A percentile compares a stretch with the other conserved stretches of the same genome.
Evolutionary conservation across 2,888 invertebrate species (phyloP).

Genomic region (Pachycephus smyrnensis): DNA sequence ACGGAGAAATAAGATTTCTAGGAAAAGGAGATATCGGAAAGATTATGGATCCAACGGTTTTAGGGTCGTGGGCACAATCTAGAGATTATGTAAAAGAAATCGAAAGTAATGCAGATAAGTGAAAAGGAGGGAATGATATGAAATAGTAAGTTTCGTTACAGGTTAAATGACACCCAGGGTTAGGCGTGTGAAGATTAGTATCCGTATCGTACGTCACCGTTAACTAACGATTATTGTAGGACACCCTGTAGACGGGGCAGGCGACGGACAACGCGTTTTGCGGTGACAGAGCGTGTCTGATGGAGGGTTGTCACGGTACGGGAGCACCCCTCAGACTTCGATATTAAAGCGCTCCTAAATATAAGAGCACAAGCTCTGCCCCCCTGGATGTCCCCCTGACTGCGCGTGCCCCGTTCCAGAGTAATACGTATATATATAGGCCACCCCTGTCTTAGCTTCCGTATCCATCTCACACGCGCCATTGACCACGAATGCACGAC

Average conservation of each 20-base stretch:
- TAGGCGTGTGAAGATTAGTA: neutral
- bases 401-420: conserved; percentile 13
- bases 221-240: conserved; percentile 13
- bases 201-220: neutral
- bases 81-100: neutral
- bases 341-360: conserved; percentile 63
- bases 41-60: neutral
- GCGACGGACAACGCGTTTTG: conserved; percentile 56
- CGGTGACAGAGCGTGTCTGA: conserved; percentile 66
- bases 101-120: neutral
- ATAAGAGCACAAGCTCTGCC: conserved; percentile 57
- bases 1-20: neutral
- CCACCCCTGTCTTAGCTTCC: conserved; percentile 57
- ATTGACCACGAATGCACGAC: conserved; percentile 66
- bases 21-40: neutral
- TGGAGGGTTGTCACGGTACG: conserved; percentile 64
- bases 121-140: neutral
- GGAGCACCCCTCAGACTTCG: conserved; percentile 59
- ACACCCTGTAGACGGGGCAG: conserved; percentile 50
- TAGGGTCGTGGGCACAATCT: neutral
- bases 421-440: conserved; percentile 17
- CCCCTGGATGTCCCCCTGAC: conserved; percentile 7
- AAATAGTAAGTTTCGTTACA: neutral
- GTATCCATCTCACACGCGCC: conserved; percentile 68
- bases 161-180: neutral